Evolutionary conservation across 1,140 invertebrate species (phyloP).

Genomic region (Tetramorium simillimum): DNA sequence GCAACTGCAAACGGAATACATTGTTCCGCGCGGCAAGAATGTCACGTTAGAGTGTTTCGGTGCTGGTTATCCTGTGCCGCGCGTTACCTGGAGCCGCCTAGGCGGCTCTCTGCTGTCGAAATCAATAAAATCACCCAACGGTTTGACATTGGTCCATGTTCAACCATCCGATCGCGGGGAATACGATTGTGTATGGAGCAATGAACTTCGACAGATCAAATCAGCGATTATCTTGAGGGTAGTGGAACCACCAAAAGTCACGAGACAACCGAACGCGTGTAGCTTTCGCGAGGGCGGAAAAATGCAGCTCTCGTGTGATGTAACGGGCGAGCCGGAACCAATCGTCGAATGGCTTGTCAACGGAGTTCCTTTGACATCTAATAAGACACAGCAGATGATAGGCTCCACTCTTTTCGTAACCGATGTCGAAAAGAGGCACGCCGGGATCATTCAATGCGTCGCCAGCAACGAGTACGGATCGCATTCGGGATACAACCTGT

Average conservation of each 20-base stretch:
- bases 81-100: conserved; percentile 86
- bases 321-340: conserved; percentile 90
- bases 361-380: conserved; percentile 87
- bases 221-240: conserved; percentile 83
- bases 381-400: conserved; percentile 84
- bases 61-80: conserved; percentile 87
- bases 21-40: conserved; percentile 79
- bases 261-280: conserved; percentile 86
- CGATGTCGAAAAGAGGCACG: conserved; percentile 91
- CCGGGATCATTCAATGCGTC: conserved; percentile 95
- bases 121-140: conserved; percentile 73
- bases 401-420: conserved; percentile 88
- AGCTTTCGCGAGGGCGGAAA: conserved; percentile 89
- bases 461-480: conserved; percentile 93
- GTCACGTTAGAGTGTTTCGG: conserved; percentile 88
- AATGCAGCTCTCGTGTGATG: conserved; percentile 88
- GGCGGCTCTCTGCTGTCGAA: conserved; percentile 81
- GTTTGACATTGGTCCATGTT: conserved; percentile 79
- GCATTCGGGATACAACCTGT: conserved; percentile 86
- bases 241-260: conserved; percentile 87
- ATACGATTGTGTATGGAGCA: conserved; percentile 83
- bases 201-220: conserved; percentile 79
- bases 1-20: conserved; percentile 82
- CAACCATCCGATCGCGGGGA: conserved; percentile 80
- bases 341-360: conserved; percentile 94